Conservation (phyloP, 2,888 invertebrate species). For the Tribolium freemani region DNA sequence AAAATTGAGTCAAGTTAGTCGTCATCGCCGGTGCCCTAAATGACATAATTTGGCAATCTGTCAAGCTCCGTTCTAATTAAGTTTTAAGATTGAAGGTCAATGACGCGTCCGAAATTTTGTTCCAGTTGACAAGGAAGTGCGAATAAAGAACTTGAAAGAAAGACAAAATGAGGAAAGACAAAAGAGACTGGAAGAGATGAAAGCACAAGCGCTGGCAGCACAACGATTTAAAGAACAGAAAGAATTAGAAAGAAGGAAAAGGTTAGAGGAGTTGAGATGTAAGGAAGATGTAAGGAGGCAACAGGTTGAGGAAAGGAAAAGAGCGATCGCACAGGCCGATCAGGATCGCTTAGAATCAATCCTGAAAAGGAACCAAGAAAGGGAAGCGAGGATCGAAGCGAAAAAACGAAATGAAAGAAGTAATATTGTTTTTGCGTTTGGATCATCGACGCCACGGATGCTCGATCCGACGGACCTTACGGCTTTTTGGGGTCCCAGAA, state of each 20-base stretch:
- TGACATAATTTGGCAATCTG: conserved; percentile 30
- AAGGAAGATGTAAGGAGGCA: conserved; percentile 81
- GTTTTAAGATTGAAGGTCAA: conserved; percentile 21
- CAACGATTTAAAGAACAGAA: conserved; percentile 91
- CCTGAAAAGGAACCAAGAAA: conserved; percentile 81
- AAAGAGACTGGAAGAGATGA: conserved; percentile 89
- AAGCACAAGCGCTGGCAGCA: conserved; percentile 89
- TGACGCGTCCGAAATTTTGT: conserved; percentile 50
- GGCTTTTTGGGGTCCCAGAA: conserved; percentile 88
- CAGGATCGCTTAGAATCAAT: conserved; percentile 89
- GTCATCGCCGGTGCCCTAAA: background rate
- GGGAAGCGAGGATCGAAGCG: conserved; percentile 74
- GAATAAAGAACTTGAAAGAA: conserved; percentile 83
- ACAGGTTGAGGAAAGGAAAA: conserved; percentile 89
- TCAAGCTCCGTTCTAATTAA: conserved; percentile 8
- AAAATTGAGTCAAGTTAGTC: background rate
- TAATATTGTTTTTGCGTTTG: conserved; percentile 88
- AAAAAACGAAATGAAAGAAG: conserved; percentile 84
- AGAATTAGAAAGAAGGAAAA: conserved; percentile 85
- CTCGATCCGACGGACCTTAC: conserved; percentile 86
- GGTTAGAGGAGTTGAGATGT: conserved; percentile 86
- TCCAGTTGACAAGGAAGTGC: conserved; percentile 73
- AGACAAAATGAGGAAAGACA: conserved; percentile 91
- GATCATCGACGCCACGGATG: conserved; percentile 91
- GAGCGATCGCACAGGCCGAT: conserved; percentile 91